Evolutionary conservation across 2,797 vertebrate species (phyloP), one percentile per base, ranked within the genome.

Genomic region (Pampus argenteus): DNA sequence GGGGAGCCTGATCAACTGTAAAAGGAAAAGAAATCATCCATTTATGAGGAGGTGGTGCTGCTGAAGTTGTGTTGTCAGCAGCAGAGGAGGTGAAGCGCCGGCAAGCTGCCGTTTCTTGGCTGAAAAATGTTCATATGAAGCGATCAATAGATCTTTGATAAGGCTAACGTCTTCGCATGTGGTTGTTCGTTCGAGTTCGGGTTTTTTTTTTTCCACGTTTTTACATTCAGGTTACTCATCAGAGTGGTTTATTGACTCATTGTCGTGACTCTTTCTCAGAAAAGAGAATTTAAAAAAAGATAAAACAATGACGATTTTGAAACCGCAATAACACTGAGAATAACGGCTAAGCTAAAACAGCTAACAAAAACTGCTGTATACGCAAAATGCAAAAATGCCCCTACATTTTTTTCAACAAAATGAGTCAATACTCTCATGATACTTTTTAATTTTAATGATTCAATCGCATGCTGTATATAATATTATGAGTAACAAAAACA

Each of bases 81-180:
- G 66, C n/a, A n/a, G 38, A 87, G 65, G 54, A 71, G 76, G 72
- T 50, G 56, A 81, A 82, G 71, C 17, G 47, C 81, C 79, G 78
- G 48, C 79, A 77, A 70, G 65, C 74, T 70, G 75, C 74, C 50
- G 15, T 31, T 31, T 86, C 58, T 47, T 62, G 67, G 69, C 71
- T 85, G 60, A 83, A 61, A 84, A 81, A 76, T 76, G 80, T 85
- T 79, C 71, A 47, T 65, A 58, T 51, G 65, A 63, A 85, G 71
- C 73, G 61, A 91, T 90, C 85, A 73, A 86, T 85, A 86, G 77
- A 81, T 90, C 69, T 82, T 81, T 86, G 85, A 85, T 89, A 74
- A 86, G 52, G 48, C 66, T 67, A 81, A 80, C 26, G 40, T 40
- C 73, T 62, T 62, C 18, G 54, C 59, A 50, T 78, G 63, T 54